Percentiles rank a stretch among this genome's conserved stretches.
Evolutionary conservation across 2,113 vertebrate species (phyloP).

Genomic region (Lates calcarifer): DNA sequence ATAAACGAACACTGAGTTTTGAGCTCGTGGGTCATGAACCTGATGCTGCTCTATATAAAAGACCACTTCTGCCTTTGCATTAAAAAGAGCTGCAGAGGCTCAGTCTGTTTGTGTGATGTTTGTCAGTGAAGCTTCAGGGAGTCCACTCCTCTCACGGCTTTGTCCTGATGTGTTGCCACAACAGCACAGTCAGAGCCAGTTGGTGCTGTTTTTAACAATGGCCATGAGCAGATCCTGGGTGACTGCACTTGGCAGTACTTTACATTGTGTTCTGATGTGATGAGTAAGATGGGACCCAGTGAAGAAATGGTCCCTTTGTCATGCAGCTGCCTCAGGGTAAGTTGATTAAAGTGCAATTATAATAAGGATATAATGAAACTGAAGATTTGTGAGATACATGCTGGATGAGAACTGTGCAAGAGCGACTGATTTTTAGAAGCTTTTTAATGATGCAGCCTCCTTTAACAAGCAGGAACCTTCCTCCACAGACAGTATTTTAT

Average conservation of each 20-base stretch:
- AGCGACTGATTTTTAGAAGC: slow-evolving; percentile 6
- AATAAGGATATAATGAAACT: slow-evolving; percentile 43
- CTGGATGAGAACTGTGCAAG: slow-evolving; percentile 5
- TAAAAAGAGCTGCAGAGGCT: not conserved
- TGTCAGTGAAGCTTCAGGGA: slow-evolving; percentile 38
- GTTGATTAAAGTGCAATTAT: slow-evolving; percentile 34
- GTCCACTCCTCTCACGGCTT: slow-evolving; percentile 37
- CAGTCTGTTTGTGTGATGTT: slow-evolving; percentile 9
- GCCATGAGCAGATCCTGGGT: slow-evolving; percentile 10
- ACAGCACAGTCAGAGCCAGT: slow-evolving; percentile 5
- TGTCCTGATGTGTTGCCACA: slow-evolving; percentile 35
- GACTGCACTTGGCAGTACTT: slow-evolving; percentile 51
- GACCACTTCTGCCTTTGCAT: not conserved
- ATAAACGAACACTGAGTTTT: slow-evolving; percentile 19
- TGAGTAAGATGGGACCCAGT: slow-evolving; percentile 42
- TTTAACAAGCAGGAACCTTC: not conserved
- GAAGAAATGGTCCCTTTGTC: slow-evolving; percentile 19
- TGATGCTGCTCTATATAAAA: too few relatives aligned
- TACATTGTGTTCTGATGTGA: slow-evolving; percentile 10
- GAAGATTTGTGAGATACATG: slow-evolving; percentile 65
- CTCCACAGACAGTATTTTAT: not conserved
- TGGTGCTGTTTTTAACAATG: slow-evolving; percentile 22
- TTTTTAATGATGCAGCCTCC: not conserved
- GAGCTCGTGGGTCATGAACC: not conserved
- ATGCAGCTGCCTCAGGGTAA: slow-evolving; percentile 20